phyloP scores from a whole-genome alignment of 2,113 vertebrate genomes.

The Anolis sagrei region DNA sequence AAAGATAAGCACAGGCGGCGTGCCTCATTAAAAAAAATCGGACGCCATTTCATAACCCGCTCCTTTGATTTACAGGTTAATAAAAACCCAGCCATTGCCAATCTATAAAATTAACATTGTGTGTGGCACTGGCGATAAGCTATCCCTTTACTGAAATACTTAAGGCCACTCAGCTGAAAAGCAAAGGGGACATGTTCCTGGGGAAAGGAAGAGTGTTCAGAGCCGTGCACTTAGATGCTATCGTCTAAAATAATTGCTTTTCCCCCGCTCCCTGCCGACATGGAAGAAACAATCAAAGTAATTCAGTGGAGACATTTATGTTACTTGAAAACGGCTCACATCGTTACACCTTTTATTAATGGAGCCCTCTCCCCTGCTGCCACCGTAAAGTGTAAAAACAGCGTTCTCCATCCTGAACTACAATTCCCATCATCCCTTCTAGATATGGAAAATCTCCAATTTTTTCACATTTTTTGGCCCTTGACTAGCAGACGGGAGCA shows the following conservation, averaged over 20 bases:
- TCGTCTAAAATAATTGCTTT: constrained; percentile 33
- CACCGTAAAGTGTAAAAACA: not conserved
- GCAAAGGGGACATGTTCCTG: constrained; percentile 28
- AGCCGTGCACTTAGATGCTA: constrained; percentile 2
- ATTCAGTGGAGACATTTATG: constrained; percentile 7
- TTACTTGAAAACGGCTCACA: not conserved
- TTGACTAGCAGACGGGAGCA: not conserved
- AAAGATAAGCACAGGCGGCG: constrained; percentile 41
- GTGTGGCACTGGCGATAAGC: constrained; percentile 22
- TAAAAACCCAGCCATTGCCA: constrained; percentile 60
- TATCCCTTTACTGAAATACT: constrained; percentile 32
- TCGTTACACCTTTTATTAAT: not conserved
- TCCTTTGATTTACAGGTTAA: constrained; percentile 74
- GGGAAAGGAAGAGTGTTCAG: constrained; percentile 5
- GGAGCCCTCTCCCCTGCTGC: no score
- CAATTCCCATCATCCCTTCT: not conserved
- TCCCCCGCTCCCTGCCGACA: not conserved
- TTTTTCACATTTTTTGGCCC: not conserved
- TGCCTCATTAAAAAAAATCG: constrained; percentile 69
- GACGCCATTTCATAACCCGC: constrained; percentile 60
- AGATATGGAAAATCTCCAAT: not conserved
- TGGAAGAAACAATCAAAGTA: constrained; percentile 1
- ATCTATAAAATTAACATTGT: constrained; percentile 60
- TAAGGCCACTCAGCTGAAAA: not conserved
- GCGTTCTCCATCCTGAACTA: not conserved